A percentile compares a stretch with the other conserved stretches of the same genome.
Conservation (phyloP, 2,797 vertebrate species). For the Linurgus olivaceus region DNA sequence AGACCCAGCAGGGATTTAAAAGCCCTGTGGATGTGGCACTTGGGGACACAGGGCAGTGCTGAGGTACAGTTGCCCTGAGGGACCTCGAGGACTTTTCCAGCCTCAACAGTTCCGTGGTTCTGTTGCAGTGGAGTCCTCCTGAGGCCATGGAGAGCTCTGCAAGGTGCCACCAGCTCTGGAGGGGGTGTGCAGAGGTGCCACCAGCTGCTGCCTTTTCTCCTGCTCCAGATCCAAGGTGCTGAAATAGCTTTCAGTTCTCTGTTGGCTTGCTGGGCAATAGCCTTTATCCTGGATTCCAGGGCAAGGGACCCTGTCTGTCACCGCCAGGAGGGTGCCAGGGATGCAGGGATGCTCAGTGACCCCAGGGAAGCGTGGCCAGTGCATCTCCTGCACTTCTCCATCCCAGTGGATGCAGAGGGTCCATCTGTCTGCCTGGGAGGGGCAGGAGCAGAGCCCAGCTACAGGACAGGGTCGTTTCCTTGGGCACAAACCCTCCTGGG, state of each 20-base stretch:
- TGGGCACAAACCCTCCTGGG: neutral
- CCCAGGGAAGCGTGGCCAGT: rapidly evolving
- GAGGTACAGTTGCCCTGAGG: no score
- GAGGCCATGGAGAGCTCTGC: neutral
- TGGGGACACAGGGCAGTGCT: neutral
- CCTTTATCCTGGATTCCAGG: neutral
- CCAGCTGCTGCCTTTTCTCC: neutral
- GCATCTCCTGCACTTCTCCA: rapidly evolving
- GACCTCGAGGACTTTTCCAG: neutral
- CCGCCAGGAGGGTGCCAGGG: neutral
- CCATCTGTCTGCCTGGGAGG: rapidly evolving
- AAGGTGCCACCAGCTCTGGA: neutral
- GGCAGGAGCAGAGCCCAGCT: no score
- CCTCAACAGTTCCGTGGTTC: neutral
- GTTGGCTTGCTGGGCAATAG: neutral
- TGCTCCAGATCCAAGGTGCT: neutral
- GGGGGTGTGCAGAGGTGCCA: neutral
- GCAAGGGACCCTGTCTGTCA: neutral
- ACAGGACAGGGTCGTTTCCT: neutral
- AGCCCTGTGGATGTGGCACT: neutral
- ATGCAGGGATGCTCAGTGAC: neutral
- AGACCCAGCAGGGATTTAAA: neutral
- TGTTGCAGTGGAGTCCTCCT: neutral
- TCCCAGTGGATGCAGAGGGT: neutral
- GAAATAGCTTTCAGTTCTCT: neutral